Evolutionary conservation across 2,113 vertebrate species (phyloP).

Genomic region (Saccopteryx bilineata): DNA sequence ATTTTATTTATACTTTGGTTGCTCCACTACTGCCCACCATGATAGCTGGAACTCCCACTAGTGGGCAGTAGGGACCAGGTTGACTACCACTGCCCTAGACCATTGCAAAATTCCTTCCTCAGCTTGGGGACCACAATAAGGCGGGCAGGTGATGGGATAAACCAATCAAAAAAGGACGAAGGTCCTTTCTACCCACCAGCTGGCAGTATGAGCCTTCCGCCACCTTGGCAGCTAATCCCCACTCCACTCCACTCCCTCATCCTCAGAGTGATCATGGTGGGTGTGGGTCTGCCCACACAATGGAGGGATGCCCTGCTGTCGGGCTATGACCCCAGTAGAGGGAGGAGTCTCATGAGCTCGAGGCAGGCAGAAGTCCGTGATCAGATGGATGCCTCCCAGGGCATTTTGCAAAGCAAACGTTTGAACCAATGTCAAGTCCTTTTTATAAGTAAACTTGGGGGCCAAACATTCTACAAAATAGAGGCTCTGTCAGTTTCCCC

Average conservation of each 20-base stretch:
- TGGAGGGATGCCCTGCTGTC: neutral
- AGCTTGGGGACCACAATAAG: neutral
- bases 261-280: neutral
- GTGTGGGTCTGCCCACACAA: fast-evolving
- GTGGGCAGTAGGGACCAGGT: too few relatives aligned
- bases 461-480: neutral
- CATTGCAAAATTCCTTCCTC: neutral
- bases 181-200: neutral
- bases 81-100: too few relatives aligned
- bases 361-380: neutral
- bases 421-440: neutral
- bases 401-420: neutral
- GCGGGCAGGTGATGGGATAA: neutral
- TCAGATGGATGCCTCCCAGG: neutral
- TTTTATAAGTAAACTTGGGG: neutral
- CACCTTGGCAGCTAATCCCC: neutral
- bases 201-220: neutral
- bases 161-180: neutral
- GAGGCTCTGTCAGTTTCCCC: neutral
- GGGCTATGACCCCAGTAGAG: fast-evolving
- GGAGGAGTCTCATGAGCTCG: neutral
- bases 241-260: too few relatives aligned
- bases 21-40: too few relatives aligned
- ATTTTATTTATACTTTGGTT: too few relatives aligned
- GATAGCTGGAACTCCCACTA: too few relatives aligned